phyloP scores from a whole-genome alignment of 2,888 invertebrate genomes.

The Ashinkailepas kermadecensis region DNA sequence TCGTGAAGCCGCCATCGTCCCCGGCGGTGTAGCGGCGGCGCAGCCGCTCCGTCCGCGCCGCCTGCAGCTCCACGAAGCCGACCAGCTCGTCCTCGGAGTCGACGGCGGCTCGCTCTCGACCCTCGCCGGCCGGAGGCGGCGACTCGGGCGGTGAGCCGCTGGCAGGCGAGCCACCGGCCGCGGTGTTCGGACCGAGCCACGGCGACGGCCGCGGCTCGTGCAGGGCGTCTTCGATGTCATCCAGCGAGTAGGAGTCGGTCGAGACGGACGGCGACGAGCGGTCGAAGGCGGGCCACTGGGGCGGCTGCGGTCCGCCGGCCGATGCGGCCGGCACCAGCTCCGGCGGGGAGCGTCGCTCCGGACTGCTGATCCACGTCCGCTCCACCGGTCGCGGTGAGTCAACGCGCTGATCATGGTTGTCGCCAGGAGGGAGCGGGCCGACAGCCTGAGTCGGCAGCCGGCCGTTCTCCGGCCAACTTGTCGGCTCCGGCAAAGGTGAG shows the following conservation, averaged over 20 bases:
- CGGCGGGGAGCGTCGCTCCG: neutral
- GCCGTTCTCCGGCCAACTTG: neutral
- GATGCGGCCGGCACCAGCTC: neutral
- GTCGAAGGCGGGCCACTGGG: too few relatives aligned
- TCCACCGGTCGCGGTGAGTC: neutral
- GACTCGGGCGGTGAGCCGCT: neutral
- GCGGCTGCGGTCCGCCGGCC: neutral
- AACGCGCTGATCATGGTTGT: too few relatives aligned
- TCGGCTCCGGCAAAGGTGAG: neutral
- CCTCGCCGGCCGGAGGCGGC: constrained; percentile 26
- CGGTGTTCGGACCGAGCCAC: too few relatives aligned
- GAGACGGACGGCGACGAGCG: constrained; percentile 44
- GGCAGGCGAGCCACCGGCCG: constrained; percentile 29
- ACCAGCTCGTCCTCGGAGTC: constrained; percentile 55
- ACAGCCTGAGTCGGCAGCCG: neutral
- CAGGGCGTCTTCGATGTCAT: constrained; percentile 32
- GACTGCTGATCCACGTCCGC: neutral
- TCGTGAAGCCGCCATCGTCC: constrained; percentile 65
- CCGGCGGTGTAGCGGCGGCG: constrained; percentile 68
- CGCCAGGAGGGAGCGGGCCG: neutral
- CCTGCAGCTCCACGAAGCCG: constrained; percentile 76
- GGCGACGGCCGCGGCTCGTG: constrained; percentile 26
- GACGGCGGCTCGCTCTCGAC: neutral
- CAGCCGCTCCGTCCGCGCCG: constrained; percentile 70
- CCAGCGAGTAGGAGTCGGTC: constrained; percentile 41